Percentiles rank a stretch among this genome's conserved stretches.
phyloP scores from a whole-genome alignment of 2,888 invertebrate species.

The Machimus atricapillus region DNA sequence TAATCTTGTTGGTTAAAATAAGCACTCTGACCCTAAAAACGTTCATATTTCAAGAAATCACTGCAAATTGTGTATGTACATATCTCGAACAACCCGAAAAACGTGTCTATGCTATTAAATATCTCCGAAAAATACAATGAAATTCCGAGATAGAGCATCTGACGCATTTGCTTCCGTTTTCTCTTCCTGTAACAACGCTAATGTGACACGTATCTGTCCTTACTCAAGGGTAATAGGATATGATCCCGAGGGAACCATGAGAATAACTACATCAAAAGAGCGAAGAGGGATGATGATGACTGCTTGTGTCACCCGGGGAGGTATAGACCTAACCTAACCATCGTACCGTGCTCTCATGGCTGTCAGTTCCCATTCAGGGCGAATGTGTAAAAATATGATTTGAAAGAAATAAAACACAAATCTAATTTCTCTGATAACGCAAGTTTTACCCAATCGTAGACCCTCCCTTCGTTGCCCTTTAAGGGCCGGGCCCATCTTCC shows the following conservation, averaged over 20 bases:
- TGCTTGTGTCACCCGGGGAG: conserved; percentile 26
- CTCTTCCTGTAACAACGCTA: conserved; percentile 35
- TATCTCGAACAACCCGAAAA: neutral
- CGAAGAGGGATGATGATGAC: conserved; percentile 26
- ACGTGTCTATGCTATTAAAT: neutral
- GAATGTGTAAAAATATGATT: conserved; percentile 20
- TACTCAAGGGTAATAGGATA: conserved; percentile 36
- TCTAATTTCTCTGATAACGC: conserved; percentile 22
- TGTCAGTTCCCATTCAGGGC: neutral
- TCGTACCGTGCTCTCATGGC: neutral
- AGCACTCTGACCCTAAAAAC: neutral
- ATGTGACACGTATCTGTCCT: conserved; percentile 36
- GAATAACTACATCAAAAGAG: conserved; percentile 32
- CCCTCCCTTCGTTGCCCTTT: neutral
- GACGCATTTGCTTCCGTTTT: conserved; percentile 28
- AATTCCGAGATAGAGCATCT: conserved; percentile 11
- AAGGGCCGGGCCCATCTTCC: neutral
- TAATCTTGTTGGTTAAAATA: neutral
- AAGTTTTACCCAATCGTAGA: conserved; percentile 2
- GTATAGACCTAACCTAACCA: conserved; percentile 1
- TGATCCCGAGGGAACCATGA: conserved; percentile 19
- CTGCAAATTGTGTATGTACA: neutral
- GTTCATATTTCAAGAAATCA: neutral
- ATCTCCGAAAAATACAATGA: neutral
- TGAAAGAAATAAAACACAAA: conserved; percentile 30